A percentile compares a stretch with the other conserved stretches of the same genome.
phyloP scores from a whole-genome alignment of 2,113 vertebrate species.

The Butastur rufipennis region DNA sequence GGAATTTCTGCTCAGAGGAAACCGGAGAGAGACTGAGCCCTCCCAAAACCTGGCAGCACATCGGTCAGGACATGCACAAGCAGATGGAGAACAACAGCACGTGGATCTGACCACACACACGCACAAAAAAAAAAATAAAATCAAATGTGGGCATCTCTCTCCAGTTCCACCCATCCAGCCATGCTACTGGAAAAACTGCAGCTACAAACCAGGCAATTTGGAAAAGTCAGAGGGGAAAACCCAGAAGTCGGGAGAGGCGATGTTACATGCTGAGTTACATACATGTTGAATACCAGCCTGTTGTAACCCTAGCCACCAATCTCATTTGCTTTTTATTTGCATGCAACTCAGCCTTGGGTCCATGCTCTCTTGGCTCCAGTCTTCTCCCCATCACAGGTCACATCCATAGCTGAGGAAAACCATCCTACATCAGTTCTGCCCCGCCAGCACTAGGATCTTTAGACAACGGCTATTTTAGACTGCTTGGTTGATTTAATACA shows the following conservation, averaged over 20 bases:
- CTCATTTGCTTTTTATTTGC: background rate
- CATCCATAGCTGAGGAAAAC: background rate
- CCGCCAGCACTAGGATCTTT: background rate
- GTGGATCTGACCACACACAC: background rate
- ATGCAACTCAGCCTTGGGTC: background rate
- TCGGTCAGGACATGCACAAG: rapidly evolving
- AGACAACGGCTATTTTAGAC: background rate
- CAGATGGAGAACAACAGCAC: background rate
- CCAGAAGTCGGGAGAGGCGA: background rate
- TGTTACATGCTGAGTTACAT: background rate
- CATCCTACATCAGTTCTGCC: background rate
- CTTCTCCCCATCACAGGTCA: background rate
- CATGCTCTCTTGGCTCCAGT: background rate
- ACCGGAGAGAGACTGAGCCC: background rate
- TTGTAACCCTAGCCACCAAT: rapidly evolving
- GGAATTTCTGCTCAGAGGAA: background rate
- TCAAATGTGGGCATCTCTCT: rapidly evolving
- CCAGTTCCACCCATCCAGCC: background rate
- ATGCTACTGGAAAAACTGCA: background rate
- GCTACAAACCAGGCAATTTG: background rate
- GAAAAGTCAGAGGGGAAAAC: background rate
- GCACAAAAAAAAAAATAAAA: too few relatives aligned
- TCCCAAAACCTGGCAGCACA: background rate
- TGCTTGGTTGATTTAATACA: background rate
- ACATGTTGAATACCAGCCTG: background rate